Evolutionary conservation across 2,113 vertebrate species (phyloP), one percentile per base, ranked within the genome.

Genomic region (Megaceryle maxima): DNA sequence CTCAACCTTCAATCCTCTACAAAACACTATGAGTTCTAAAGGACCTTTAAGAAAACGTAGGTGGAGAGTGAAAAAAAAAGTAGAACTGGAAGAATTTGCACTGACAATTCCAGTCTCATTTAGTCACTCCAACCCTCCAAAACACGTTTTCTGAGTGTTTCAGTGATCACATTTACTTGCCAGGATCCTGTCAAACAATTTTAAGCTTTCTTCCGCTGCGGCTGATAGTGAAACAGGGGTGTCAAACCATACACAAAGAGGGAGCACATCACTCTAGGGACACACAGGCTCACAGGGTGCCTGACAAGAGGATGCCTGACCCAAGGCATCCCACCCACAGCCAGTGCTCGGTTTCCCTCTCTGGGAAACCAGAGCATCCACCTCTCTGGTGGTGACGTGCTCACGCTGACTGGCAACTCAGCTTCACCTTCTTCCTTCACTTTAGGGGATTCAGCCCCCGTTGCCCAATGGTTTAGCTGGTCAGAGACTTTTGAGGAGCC

Each of bases 321-420:
- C 14, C 12, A 35, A 70, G 35, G 25, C 21, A 48, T 84, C 46
- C 55, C 12, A 20, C 10, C 5, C 48, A 16, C 16, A 48, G 37
- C 13, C 77, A 87, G 16, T 6, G 31, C 55, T 73, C 41, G 41
- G 74, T 15, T 14, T 55, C 5, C 31, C 57, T 19, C 26, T 62
- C 50, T 33, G 41, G 44, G 24, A 66, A 5, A 4, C 5, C 44
- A 60, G 28, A 80, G 44, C 50, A 75, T 18, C 20, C 18, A 55
- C 4, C 8, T 39, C 51, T 44, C 39, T 33, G n/a, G 43, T 33
- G 15, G 56, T 19, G 51, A 46, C 0, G 0, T 1, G 1, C 16
- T 70, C 8, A 0, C 3, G 2, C 3, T 44, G 17, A 50, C 63
- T 2, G 5, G 28, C 39, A 80, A n/a, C 22, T 76, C 48, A 31